These are phyloP conservation scores for Teleogryllus oceanicus DNA, from an alignment of 2,888 invertebrate genomes.

Conservation along the genomic window DNA sequence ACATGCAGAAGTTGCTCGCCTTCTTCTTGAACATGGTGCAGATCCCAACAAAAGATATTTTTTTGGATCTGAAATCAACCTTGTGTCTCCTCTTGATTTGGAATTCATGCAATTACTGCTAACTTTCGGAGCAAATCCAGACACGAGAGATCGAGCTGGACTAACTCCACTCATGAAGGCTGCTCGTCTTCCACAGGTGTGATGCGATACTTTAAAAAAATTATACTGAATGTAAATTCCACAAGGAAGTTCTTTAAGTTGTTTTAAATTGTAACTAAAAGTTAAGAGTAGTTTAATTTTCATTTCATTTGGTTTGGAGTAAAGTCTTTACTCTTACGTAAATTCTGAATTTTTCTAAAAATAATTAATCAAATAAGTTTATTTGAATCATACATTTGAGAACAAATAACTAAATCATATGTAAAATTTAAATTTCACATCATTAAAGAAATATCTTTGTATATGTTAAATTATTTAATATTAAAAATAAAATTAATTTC, in stretches of 20 bases:
- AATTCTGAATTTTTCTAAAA: no score
- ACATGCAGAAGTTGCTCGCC: conserved; percentile 56
- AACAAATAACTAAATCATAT: no score
- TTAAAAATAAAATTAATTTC: neutral
- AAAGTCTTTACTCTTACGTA: no score
- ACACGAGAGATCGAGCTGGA: conserved; percentile 80
- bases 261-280: no score
- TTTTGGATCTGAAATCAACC: conserved; percentile 85
- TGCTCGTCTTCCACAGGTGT: conserved; percentile 70
- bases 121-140: conserved; percentile 82
- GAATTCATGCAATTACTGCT: conserved; percentile 78
- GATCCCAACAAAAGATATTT: conserved; percentile 83
- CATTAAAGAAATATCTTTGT: no score
- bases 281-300: no score
- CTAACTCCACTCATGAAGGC: conserved; percentile 90
- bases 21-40: conserved; percentile 78
- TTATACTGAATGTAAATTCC: no score
- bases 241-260: no score
- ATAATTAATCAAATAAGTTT: no score
- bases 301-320: no score
- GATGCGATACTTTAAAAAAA: conserved; percentile 31
- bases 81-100: conserved; percentile 71
- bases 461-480: neutral
- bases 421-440: no score
- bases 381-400: no score